Evolutionary conservation across 2,113 vertebrate species (phyloP), one percentile per base, ranked within the genome.

Genomic region (Brachyistius frenatus): DNA sequence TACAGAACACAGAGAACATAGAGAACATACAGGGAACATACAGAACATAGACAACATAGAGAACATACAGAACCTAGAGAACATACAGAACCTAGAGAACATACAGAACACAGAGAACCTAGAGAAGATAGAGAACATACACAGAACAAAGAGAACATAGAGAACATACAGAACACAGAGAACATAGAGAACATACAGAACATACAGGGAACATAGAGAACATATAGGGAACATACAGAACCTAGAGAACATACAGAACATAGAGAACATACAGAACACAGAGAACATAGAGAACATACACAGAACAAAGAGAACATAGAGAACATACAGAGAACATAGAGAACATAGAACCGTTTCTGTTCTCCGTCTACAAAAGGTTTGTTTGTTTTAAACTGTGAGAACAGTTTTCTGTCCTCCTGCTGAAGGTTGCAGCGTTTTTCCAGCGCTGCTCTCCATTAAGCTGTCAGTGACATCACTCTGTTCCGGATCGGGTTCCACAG

Each of bases 391-490:
- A 23, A 23, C 23, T 23, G 23, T 23, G 23, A 23, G 23, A 23
- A 23, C 23, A 23, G 4, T 37, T 37, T 37, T 37, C 11, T 44
- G 3, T 53, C 32, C 63, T 50, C 35, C 9, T n/a, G 68, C 60
- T 67, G 57, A 73, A 81, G 57, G 54, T 10, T 78, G 61, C 61
- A 60, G 46, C n/a, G 69, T 81, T 88, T 92, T 93, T 92, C 88
- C 92, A 86, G 50, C 77, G 73, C 76, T 4, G 55, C 72, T 63
- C 78, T 82, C 79, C 52, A 76, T 90, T 86, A 85, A 80, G 53
- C 80, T 55, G 63, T 68, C 57, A 15, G 73, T 90, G 86, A 90
- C 86, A 73, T 89, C 87, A 87, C 46, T 53, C 10, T 31, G 49
- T 66, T 61, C 57, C 14, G 86, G 84, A 70, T 85, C 81, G 3